Conservation (phyloP, 2,888 invertebrate species). For the Sturmia bella region DNA sequence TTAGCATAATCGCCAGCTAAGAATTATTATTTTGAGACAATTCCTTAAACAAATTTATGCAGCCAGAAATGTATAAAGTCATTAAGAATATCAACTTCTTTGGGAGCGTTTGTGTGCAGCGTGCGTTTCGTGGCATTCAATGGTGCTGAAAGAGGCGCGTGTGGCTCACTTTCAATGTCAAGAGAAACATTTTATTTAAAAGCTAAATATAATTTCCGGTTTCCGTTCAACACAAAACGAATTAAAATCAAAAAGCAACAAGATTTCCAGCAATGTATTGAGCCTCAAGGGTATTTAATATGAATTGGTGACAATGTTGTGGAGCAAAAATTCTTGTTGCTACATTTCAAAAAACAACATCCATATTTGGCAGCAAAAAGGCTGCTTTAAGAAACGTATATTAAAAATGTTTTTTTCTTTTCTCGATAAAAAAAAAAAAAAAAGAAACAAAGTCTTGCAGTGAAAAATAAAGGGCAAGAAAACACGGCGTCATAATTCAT, state of each 20-base stretch:
- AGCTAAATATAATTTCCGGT: constrained; percentile 72
- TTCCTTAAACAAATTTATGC: constrained; percentile 26
- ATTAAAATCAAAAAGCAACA: constrained; percentile 12
- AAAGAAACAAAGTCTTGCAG: not conserved
- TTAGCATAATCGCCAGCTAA: constrained; percentile 76
- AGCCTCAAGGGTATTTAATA: constrained; percentile 73
- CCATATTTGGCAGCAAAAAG: constrained; percentile 19
- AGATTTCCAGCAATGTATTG: constrained; percentile 27
- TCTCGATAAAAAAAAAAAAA: constrained; percentile 14
- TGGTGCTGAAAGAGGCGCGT: constrained; percentile 64
- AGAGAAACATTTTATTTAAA: constrained; percentile 55
- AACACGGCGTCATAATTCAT: constrained; percentile 72
- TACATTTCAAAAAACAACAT: constrained; percentile 29
- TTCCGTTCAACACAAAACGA: constrained; percentile 55
- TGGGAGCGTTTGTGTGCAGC: not conserved
- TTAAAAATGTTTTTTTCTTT: not conserved
- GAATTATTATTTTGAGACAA: constrained; percentile 45
- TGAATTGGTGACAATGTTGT: constrained; percentile 71
- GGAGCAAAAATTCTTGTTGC: constrained; percentile 63
- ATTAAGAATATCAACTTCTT: constrained; percentile 20
- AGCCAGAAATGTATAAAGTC: constrained; percentile 36
- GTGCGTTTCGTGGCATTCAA: constrained; percentile 18
- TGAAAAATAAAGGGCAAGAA: not conserved
- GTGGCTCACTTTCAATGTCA: constrained; percentile 31
- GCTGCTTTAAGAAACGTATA: constrained; percentile 31